A percentile compares a stretch with the other conserved stretches of the same genome.
These are phyloP conservation scores for Neopipo cinnamomea DNA, from an alignment of 2,113 vertebrate species.

Conservation along the genomic window DNA sequence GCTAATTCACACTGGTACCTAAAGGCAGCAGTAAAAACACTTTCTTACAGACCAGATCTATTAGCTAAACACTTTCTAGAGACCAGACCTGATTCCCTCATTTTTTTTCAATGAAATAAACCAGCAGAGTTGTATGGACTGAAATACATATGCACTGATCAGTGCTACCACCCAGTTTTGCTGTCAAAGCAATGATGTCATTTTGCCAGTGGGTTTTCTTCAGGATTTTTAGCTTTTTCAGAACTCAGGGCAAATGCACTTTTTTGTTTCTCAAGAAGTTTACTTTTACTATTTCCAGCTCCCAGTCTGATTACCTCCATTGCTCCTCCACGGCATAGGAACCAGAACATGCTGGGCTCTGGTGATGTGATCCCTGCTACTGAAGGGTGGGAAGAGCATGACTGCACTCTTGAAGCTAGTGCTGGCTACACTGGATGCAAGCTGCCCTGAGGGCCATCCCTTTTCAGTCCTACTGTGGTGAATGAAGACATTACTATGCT, in stretches of 20 bases:
- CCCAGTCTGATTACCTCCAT: background rate
- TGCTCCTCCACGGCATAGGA: background rate
- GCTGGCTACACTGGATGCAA: background rate
- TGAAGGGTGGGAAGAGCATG: background rate
- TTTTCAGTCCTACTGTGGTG: rapidly evolving
- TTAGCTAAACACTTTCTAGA: background rate
- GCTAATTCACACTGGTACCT: background rate
- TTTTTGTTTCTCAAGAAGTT: background rate
- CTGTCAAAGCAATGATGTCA: background rate
- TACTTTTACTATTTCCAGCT: background rate
- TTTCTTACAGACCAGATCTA: background rate
- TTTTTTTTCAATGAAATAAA: background rate
- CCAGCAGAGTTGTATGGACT: background rate
- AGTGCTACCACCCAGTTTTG: background rate
- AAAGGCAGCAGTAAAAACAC: background rate
- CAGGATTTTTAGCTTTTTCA: background rate
- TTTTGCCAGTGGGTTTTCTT: background rate
- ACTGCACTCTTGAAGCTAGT: background rate
- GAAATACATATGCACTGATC: background rate
- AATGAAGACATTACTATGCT: background rate
- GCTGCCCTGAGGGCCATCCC: background rate
- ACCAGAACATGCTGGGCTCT: rapidly evolving
- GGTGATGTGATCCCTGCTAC: background rate
- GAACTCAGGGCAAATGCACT: background rate
- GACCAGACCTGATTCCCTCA: background rate